Evolutionary conservation across 2,113 vertebrate genomes (phyloP).

Genomic region (Sphyrna mokarran): DNA sequence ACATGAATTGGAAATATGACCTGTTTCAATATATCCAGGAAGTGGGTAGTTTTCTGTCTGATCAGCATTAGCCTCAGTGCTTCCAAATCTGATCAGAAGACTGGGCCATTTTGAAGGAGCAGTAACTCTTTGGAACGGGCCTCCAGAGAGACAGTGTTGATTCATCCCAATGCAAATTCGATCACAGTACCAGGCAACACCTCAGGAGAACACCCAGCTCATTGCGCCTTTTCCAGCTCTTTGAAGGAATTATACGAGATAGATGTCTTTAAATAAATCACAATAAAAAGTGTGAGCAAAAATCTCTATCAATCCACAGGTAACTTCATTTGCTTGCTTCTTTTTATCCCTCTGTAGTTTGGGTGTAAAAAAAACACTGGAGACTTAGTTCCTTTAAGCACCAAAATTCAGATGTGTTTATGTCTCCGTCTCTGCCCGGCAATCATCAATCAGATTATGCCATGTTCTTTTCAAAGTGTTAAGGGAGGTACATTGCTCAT

Average conservation of each 20-base stretch:
- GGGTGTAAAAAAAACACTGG: not conserved
- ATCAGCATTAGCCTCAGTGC: too few relatives aligned
- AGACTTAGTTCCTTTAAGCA: not conserved
- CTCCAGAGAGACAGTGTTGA: not conserved
- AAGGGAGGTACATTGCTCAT: slow-evolving; percentile 16
- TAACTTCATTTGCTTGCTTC: not conserved
- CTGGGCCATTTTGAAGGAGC: not conserved
- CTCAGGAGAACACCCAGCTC: not conserved
- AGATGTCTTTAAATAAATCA: not conserved
- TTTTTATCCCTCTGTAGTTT: not conserved
- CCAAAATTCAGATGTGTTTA: not conserved
- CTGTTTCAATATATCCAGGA: too few relatives aligned
- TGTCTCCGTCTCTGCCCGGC: not conserved
- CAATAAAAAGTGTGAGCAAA: not conserved
- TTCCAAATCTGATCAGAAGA: too few relatives aligned
- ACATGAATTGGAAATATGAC: too few relatives aligned
- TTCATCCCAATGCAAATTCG: not conserved
- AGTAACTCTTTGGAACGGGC: not conserved
- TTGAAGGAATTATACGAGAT: not conserved
- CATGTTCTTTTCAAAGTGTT: slow-evolving; percentile 14
- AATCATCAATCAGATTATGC: slow-evolving; percentile 5
- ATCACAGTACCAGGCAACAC: not conserved
- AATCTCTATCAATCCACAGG: not conserved
- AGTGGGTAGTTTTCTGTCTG: too few relatives aligned
- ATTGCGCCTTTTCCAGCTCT: not conserved